phyloP scores from a whole-genome alignment of 1,140 invertebrate genomes.

The Lasaia peninsularis region DNA sequence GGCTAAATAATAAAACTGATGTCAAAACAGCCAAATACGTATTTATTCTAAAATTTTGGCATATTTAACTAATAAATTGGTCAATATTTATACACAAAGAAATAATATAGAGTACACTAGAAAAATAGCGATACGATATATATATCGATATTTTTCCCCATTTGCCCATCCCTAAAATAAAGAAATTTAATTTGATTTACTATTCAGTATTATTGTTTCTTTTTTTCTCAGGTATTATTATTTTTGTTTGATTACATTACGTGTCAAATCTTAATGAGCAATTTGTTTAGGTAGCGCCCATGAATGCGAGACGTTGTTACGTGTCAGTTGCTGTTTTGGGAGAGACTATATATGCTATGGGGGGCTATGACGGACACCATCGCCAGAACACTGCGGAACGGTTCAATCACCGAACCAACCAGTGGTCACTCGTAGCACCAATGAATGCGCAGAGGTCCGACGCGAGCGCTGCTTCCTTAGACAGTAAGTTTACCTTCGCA shows the following conservation, averaged over 20 bases:
- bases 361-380: conserved; percentile 91
- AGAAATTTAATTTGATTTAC: too few species aligned
- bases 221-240: too few species aligned
- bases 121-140: too few species aligned
- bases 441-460: conserved; percentile 91
- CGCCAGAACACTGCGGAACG: conserved; percentile 86
- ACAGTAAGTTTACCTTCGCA: conserved; percentile 72
- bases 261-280: background rate
- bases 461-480: conserved; percentile 83
- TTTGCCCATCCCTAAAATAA: too few species aligned
- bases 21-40: too few species aligned
- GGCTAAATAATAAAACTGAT: too few species aligned
- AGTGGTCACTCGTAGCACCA: conserved; percentile 89
- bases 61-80: too few species aligned
- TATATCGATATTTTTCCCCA: too few species aligned
- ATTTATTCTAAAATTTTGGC: too few species aligned
- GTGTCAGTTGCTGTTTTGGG: conserved; percentile 82
- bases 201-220: too few species aligned
- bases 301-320: conserved; percentile 80
- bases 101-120: too few species aligned
- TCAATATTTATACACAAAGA: too few species aligned
- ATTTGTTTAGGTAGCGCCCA: conserved; percentile 73
- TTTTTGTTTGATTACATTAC: background rate
- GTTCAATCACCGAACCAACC: conserved; percentile 84
- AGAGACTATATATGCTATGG: conserved; percentile 89